Evolutionary conservation across 1,140 invertebrate species (phyloP), one percentile per base, ranked within the genome.

Genomic region (Meloidogyne hapla): DNA sequence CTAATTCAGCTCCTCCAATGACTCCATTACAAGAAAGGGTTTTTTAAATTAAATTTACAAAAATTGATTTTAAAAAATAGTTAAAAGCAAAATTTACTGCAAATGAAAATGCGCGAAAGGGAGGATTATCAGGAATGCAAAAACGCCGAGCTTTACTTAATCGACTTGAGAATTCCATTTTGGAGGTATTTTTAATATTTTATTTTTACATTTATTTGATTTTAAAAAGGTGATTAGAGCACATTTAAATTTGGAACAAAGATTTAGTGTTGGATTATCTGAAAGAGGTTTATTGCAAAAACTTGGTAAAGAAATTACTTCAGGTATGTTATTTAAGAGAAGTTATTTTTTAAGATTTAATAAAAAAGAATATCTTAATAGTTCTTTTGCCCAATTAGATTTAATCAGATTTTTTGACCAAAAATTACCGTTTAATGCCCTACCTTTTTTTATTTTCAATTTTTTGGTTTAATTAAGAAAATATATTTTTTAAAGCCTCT

Each of bases 231-330:
- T 70, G n/a, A 70, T 70, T 18, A 70, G 69, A 70, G 69, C 69
- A 26, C 69, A 70, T 45, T 70, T 70, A 33, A 70, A 70, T 70
- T n/a, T 70, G 38, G 61, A 70, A 45, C 45, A 70, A 70, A n/a
- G 38, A 56, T 45, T 61, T 18, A 70, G 45, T 2, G 69, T 70
- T 70, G 69, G 45, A 28, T 61, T 70, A 26, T 45, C 45, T n/a
- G 61, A 70, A 18, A 28, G 40, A 45, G 40, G 61, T 38, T 48
- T 70, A 28, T 15, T 70, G 33, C 69, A 70, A n/a, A 70, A 70
- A 48, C 61, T 70, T 25, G 69, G 69, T 5, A 45, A 61, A 26
- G 69, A 70, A 70, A 28, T 70, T 15, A 70, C 45, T 45, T 28
- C 69, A 56, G 69, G 69, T 70, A 6, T 61, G n/a, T 48, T 15